Conservation (phyloP, 2,888 invertebrate species). For the Arctia plantaginis region DNA sequence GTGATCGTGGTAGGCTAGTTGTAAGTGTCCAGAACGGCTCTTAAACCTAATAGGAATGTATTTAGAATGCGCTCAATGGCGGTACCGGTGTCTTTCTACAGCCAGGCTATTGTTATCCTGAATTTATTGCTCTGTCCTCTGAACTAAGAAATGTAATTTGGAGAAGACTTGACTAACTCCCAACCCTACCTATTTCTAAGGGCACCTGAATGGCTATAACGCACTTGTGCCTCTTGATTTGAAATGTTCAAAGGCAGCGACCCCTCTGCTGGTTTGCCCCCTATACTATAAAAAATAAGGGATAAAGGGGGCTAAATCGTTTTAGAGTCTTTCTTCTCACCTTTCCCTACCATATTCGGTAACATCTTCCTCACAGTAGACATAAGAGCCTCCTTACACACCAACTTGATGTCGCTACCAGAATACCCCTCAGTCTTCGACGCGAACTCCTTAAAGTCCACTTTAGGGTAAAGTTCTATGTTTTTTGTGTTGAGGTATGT, state of each 20-base stretch:
- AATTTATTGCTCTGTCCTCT: background rate
- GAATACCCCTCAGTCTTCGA: constrained; percentile 91
- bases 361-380: constrained; percentile 89
- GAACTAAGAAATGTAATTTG: background rate
- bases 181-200: background rate
- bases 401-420: constrained; percentile 94
- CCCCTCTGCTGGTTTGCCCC: background rate
- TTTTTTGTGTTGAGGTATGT: constrained; percentile 85
- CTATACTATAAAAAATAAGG: background rate
- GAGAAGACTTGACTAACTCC: background rate
- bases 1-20: no score
- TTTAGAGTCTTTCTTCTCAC: constrained; percentile 51
- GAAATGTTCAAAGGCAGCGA: no score
- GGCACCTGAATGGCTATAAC: background rate
- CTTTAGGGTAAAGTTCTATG: constrained; percentile 76
- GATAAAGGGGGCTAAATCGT: background rate
- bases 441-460: constrained; percentile 81
- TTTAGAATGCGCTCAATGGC: background rate
- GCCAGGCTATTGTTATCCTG: background rate
- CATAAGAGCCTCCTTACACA: constrained; percentile 97
- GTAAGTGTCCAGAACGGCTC: no score
- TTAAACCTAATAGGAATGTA: no score
- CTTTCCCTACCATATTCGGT: constrained; percentile 69
- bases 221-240: background rate
- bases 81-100: background rate